These are phyloP conservation scores for Psittacara wagleri DNA, from an alignment of 2,113 vertebrate genomes.

Conservation along the genomic window DNA sequence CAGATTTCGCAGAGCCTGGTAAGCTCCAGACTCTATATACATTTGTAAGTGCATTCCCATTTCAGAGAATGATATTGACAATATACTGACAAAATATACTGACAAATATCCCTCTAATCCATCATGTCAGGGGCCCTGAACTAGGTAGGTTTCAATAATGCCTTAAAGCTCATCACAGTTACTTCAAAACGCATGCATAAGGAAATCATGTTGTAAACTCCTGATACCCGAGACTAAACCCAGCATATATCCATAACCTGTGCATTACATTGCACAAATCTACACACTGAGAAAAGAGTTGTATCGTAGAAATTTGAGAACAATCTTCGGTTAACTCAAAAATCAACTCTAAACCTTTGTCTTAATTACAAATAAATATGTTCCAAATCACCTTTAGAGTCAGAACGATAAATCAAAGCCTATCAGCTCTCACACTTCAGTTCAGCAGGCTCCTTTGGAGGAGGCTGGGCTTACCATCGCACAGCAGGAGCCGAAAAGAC, in stretches of 20 bases:
- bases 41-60: not conserved
- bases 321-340: not conserved
- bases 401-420: not conserved
- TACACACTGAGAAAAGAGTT: not conserved
- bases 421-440: not conserved
- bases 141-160: not conserved
- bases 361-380: not conserved
- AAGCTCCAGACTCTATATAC: not conserved
- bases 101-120: not conserved
- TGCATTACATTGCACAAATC: not conserved
- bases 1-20: not conserved
- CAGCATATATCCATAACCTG: not conserved
- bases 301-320: not conserved
- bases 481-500: conserved; percentile 22
- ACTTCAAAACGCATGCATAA: not conserved
- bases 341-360: not conserved
- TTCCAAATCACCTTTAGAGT: not conserved
- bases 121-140: not conserved
- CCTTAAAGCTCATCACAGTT: not conserved
- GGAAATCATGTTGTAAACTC: conserved; percentile 7
- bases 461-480: not conserved
- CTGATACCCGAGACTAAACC: not conserved
- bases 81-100: not conserved
- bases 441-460: not conserved
- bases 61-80: not conserved